Conservation (phyloP, 2,888 invertebrate species). For the Auanema freiburgensis region DNA sequence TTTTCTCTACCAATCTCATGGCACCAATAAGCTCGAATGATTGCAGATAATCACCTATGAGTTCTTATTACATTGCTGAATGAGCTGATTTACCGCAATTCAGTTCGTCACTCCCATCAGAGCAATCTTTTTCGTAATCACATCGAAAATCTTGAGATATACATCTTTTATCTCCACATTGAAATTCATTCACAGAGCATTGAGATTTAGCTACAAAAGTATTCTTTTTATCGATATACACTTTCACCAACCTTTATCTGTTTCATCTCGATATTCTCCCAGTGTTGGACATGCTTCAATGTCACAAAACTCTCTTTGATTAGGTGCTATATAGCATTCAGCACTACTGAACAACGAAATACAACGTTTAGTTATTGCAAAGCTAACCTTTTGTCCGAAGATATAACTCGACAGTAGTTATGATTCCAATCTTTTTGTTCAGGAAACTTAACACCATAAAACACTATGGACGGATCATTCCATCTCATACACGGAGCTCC, state of each 20-base stretch:
- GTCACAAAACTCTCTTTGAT: constrained; percentile 3
- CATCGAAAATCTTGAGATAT: constrained; percentile 48
- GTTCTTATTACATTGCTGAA: too few relatives aligned
- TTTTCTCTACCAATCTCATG: constrained; percentile 42
- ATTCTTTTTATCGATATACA: background rate
- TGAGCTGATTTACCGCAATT: constrained; percentile 47
- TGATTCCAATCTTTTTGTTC: constrained; percentile 25
- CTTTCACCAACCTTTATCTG: constrained; percentile 3
- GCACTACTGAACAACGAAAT: constrained; percentile 1
- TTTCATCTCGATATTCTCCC: background rate
- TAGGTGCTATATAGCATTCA: constrained; percentile 10
- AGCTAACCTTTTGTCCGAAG: background rate
- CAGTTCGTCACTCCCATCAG: constrained; percentile 49
- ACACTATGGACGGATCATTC: constrained; percentile 45
- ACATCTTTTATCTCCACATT: constrained; percentile 44
- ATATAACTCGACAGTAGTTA: constrained; percentile 32
- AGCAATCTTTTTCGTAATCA: constrained; percentile 55
- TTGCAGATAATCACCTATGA: constrained; percentile 49
- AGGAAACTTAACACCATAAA: constrained; percentile 16
- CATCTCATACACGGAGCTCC: constrained; percentile 45
- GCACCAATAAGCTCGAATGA: constrained; percentile 49
- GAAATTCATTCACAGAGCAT: constrained; percentile 14
- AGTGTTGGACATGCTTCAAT: background rate
- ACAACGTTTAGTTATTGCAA: background rate
- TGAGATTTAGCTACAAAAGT: background rate